Percentiles rank a stretch among this genome's conserved stretches.
Evolutionary conservation across 1,140 invertebrate genomes (phyloP).

Genomic region (Caenorhabditis inopinata): DNA sequence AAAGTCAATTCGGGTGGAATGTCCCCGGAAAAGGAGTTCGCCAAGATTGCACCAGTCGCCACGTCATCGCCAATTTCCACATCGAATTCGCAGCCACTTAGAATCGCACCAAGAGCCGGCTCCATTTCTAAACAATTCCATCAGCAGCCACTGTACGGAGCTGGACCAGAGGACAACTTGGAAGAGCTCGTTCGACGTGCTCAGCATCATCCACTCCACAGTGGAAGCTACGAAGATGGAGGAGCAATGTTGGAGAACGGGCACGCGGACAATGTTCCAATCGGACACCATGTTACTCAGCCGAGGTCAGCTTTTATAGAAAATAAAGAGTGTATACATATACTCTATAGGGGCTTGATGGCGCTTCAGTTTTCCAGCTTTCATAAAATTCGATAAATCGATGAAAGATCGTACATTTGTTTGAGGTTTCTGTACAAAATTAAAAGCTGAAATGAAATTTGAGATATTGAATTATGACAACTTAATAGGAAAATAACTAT

Average conservation of each 20-base stretch:
- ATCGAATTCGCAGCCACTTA: not conserved
- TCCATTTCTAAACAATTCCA: conserved; percentile 15
- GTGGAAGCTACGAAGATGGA: conserved; percentile 55
- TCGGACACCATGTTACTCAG: conserved; percentile 56
- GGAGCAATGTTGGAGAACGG: conserved; percentile 59
- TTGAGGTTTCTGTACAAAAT: not conserved
- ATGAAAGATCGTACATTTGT: too few species aligned
- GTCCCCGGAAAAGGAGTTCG: conserved; percentile 28
- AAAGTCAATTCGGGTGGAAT: conserved; percentile 7
- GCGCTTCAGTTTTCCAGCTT: not conserved
- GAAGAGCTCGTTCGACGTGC: conserved; percentile 62
- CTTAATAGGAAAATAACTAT: too few species aligned
- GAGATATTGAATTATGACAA: too few species aligned
- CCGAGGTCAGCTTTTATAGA: conserved; percentile 55
- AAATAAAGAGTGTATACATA: not conserved
- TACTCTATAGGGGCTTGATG: not conserved
- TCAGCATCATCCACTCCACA: conserved; percentile 52
- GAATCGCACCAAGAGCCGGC: conserved; percentile 1
- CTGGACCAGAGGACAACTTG: conserved; percentile 56
- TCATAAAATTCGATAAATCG: too few species aligned
- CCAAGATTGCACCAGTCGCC: conserved; percentile 18
- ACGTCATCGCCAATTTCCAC: conserved; percentile 33
- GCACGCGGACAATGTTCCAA: conserved; percentile 59
- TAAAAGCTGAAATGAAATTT: too few species aligned
- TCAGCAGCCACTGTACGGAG: not conserved